phyloP scores from a whole-genome alignment of 2,797 vertebrate genomes.

The Ctenochaetus hawaiiensis region DNA sequence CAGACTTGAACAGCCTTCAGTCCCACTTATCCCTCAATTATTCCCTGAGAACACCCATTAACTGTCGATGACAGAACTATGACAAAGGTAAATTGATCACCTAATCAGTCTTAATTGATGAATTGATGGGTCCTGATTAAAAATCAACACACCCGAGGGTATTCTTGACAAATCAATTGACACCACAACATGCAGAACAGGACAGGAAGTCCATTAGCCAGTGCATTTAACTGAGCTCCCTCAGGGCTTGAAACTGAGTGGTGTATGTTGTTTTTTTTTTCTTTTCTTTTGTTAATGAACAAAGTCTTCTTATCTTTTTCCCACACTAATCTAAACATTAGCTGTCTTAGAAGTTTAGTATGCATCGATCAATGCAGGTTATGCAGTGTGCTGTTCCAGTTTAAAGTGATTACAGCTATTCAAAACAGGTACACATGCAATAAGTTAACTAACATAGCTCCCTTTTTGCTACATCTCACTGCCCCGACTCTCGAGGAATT shows the following conservation, averaged over 20 bases:
- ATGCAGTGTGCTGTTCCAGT: accelerated
- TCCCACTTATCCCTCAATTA: slow-evolving; percentile 52
- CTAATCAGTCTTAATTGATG: slow-evolving; percentile 68
- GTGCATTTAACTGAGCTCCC: slow-evolving; percentile 26
- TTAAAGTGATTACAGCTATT: background rate
- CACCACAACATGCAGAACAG: slow-evolving; percentile 17
- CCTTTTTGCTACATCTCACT: background rate
- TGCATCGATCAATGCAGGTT: background rate
- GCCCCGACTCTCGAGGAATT: background rate
- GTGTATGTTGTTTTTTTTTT: too few relatives aligned
- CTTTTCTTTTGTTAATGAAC: slow-evolving; percentile 9
- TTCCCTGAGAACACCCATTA: slow-evolving; percentile 41
- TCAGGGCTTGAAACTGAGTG: background rate
- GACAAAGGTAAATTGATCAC: slow-evolving; percentile 66
- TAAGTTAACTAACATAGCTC: too few relatives aligned
- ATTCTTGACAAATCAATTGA: slow-evolving; percentile 61
- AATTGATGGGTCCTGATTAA: slow-evolving; percentile 65
- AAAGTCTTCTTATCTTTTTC: background rate
- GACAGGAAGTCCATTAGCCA: slow-evolving; percentile 32
- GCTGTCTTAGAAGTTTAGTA: background rate
- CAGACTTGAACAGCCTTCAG: slow-evolving; percentile 25
- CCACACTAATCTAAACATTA: background rate
- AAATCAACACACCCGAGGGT: slow-evolving; percentile 41
- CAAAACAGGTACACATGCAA: background rate
- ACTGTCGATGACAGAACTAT: slow-evolving; percentile 51